Percentiles rank a stretch among this genome's conserved stretches.
Evolutionary conservation across 2,113 vertebrate genomes (phyloP).

Genomic region (Anas platyrhynchos): DNA sequence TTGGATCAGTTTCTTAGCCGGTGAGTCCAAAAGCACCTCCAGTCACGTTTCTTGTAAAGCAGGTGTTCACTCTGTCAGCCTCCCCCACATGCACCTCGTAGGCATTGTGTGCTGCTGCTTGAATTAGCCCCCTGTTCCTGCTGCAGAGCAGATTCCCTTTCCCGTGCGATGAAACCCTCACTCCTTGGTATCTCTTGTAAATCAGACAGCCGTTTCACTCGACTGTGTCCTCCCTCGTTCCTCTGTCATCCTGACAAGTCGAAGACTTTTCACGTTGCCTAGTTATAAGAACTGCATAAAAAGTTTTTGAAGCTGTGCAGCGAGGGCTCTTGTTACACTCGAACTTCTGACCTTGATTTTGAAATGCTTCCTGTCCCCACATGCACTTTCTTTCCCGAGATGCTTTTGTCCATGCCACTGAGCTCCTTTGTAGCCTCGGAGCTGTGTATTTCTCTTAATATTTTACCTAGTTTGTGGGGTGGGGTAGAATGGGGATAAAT

Average conservation of each 20-base stretch:
- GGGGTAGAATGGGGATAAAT: not conserved
- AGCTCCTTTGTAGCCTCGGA: constrained; percentile 51
- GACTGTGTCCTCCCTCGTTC: not conserved
- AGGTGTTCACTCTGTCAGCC: not conserved
- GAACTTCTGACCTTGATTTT: constrained; percentile 66
- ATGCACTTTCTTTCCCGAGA: constrained; percentile 48
- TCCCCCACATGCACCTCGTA: not conserved
- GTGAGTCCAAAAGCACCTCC: constrained; percentile 20
- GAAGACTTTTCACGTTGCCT: not conserved
- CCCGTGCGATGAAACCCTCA: not conserved
- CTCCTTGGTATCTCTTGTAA: not conserved
- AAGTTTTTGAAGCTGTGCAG: constrained; percentile 53
- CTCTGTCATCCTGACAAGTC: not conserved
- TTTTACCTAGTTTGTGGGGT: constrained; percentile 3
- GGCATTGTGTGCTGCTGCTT: constrained; percentile 24
- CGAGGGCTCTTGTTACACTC: constrained; percentile 35
- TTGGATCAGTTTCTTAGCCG: constrained; percentile 26
- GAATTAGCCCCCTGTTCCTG: not conserved
- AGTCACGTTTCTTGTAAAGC: not conserved
- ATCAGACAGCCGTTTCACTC: not conserved
- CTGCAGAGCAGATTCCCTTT: constrained; percentile 7
- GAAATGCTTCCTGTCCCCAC: constrained; percentile 13
- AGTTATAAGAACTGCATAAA: not conserved
- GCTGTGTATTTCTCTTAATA: constrained; percentile 51
- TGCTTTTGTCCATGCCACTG: constrained; percentile 45